Base-by-base conservation (phyloP, 2,797 vertebrate species). In the Lophotriccus pileatus region DNA sequence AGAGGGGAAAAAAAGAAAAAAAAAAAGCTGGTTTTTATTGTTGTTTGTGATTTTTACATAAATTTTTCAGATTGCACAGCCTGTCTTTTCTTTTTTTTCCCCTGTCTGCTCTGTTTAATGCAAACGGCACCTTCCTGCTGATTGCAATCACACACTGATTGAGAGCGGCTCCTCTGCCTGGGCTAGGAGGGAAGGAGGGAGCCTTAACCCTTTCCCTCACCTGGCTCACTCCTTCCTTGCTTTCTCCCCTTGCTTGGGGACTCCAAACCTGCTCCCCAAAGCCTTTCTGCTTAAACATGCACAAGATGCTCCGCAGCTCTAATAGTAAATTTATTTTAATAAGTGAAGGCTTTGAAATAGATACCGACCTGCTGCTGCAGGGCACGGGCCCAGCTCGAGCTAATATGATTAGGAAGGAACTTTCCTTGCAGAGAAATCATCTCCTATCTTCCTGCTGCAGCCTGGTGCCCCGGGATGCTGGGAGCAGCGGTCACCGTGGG, bases 81-180 rank as follows among this genome's bases (percentile, higher is more conserved):
- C 89, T 89, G 52, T 30, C 73, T 66, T 76, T 82, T 64, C 32
- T 78, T 75, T 86, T 59, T 41, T 27, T 28, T 7, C 17, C 46
- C 67, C 73, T 88, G 85, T 96, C 95, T 92, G 89, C 60, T 96
- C 95, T 92, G 77, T 92, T 95, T 96, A 97, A 97, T 96, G 96
- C 96, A 93, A 89, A 80, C 79, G 12, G 64, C 91, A 93, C 95
- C 95, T 97, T 93, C 32, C 37, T 6, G 93, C 96, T 98, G 98
- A 98, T 98, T 98, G 98, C 98, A 98, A 97, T 98, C 97, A 97
- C 50, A 37, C 72, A 30, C 95, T 98, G 97, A 98, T 98, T 97
- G 96, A 94, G 86, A 97, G 95, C 89, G 59, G 89, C 87, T 95
- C 94, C 87, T 95, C 95, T 94, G 91, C 92, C 88, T 73, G 81